A percentile compares a stretch with the other conserved stretches of the same genome.
phyloP scores from a whole-genome alignment of 2,888 invertebrate species.

The Apodemia duryi region DNA sequence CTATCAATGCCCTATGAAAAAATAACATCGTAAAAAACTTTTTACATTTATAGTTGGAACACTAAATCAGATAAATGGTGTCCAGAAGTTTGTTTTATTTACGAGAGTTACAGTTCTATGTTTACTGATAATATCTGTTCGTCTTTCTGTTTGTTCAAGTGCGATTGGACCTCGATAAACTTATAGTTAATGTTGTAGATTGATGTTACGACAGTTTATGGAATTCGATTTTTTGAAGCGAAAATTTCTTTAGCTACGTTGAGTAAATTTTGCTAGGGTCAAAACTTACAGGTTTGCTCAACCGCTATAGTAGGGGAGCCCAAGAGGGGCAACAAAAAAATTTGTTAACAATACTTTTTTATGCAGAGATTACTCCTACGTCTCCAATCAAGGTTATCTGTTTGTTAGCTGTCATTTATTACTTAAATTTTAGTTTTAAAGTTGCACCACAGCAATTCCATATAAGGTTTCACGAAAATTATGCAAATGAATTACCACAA shows the following conservation, averaged over 20 bases:
- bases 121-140: slow-evolving; percentile 29
- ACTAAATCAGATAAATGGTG: slow-evolving; percentile 32
- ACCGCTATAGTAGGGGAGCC: no score
- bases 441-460: no score
- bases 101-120: slow-evolving; percentile 31
- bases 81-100: slow-evolving; percentile 31
- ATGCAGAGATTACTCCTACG: no score
- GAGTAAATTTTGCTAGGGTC: no score
- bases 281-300: no score
- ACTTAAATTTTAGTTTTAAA: no score
- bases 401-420: no score
- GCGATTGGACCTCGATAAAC: slow-evolving; percentile 18
- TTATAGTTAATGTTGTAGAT: slow-evolving; percentile 1
- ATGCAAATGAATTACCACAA: no score
- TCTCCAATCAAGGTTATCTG: no score
- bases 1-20: not conserved
- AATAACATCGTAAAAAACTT: slow-evolving; percentile 7
- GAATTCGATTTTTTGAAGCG: not conserved
- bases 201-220: slow-evolving; percentile 3
- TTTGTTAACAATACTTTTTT: no score
- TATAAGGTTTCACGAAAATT: no score
- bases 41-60: slow-evolving; percentile 27
- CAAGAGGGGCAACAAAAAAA: no score
- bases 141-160: slow-evolving; percentile 23
- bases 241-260: not conserved